Percentiles rank a stretch among this genome's conserved stretches.
Evolutionary conservation across 2,888 invertebrate species (phyloP).

Genomic region (Ophion costatus): DNA sequence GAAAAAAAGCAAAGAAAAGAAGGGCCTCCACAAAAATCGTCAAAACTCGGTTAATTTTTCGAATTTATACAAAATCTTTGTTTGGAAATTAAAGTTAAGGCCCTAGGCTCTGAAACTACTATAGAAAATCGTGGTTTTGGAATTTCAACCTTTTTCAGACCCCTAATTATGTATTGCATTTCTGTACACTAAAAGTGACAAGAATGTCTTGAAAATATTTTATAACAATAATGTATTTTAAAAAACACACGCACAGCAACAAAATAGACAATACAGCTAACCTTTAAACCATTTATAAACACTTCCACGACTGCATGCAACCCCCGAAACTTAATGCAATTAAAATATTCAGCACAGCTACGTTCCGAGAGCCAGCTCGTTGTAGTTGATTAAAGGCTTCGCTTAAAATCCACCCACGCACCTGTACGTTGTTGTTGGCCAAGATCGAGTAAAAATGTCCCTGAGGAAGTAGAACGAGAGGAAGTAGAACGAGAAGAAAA

Average conservation of each 20-base stretch:
- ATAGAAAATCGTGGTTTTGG: too few relatives aligned
- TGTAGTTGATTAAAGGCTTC: slow-evolving; percentile 60
- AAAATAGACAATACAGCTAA: slow-evolving; percentile 46
- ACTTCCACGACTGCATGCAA: slow-evolving; percentile 14
- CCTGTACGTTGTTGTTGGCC: slow-evolving; percentile 42
- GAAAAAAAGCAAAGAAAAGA: too few relatives aligned
- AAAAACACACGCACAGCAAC: not conserved
- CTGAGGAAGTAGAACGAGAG: slow-evolving; percentile 25
- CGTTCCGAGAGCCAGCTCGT: slow-evolving; percentile 9
- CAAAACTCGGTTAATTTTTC: too few relatives aligned
- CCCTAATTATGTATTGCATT: not conserved
- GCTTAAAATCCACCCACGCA: slow-evolving; percentile 44
- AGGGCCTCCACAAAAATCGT: too few relatives aligned
- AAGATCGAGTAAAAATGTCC: slow-evolving; percentile 29
- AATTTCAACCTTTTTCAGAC: too few relatives aligned
- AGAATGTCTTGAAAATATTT: not conserved
- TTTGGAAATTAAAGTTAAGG: too few relatives aligned
- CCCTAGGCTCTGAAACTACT: too few relatives aligned
- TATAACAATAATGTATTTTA: too few relatives aligned
- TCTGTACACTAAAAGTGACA: not conserved
- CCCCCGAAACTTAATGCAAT: slow-evolving; percentile 42
- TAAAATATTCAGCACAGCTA: slow-evolving; percentile 47
- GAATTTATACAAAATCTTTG: too few relatives aligned
- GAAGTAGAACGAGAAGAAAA: slow-evolving; percentile 3
- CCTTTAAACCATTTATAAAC: slow-evolving; percentile 31